Percentiles rank a stretch among this genome's conserved stretches.
phyloP scores from a whole-genome alignment of 2,797 vertebrate species.

The Thripadectes ignobilis region DNA sequence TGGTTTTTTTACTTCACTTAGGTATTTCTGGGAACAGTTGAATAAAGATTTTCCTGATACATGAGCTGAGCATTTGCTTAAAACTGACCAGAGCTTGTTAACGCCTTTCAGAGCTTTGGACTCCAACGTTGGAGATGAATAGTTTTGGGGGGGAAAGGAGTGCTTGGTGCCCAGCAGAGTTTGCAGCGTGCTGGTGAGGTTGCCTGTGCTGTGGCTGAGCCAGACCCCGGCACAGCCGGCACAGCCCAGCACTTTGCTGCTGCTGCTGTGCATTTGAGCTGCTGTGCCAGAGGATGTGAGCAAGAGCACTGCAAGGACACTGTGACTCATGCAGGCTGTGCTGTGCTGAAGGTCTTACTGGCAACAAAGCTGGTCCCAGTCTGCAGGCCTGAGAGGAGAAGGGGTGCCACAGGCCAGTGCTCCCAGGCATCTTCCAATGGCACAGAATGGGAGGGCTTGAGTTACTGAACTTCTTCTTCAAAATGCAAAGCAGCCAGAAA shows the following conservation, averaged over 20 bases:
- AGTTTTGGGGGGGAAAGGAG: background rate
- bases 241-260: background rate
- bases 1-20: background rate
- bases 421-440: accelerated
- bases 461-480: background rate
- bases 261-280: background rate
- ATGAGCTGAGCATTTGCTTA: background rate
- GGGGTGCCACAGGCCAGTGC: background rate
- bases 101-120: background rate
- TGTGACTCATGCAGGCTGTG: background rate
- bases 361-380: background rate
- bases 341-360: background rate
- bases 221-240: background rate
- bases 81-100: background rate
- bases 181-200: background rate
- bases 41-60: background rate
- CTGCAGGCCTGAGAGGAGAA: background rate
- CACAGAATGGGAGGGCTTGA: no score
- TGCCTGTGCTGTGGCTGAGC: background rate
- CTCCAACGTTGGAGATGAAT: accelerated
- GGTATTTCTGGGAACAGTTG: background rate
- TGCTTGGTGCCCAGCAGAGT: no score
- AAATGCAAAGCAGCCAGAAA: background rate
- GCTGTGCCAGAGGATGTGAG: background rate
- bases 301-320: background rate